Conservation (phyloP, 2,888 invertebrate genomes). For the Melanostoma mellinum region DNA sequence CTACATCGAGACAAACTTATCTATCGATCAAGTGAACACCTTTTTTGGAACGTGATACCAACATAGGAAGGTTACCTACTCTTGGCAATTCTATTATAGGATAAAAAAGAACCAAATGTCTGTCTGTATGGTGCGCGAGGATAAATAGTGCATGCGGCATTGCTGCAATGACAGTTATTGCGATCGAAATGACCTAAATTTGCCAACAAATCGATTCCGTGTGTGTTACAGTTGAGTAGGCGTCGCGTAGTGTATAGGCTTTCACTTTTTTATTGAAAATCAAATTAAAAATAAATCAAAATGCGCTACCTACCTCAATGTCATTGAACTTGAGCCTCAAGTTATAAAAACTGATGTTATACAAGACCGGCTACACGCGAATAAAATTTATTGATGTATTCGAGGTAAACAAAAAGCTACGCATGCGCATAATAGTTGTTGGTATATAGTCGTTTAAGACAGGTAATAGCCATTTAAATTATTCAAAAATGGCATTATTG, state of each 20-base stretch:
- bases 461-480: neutral
- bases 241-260: constrained; percentile 15
- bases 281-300: neutral
- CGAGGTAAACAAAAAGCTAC: constrained; percentile 26
- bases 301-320: constrained; percentile 24
- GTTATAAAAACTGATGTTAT: neutral
- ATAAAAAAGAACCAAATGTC: constrained; percentile 25
- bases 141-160: constrained; percentile 54
- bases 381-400: neutral
- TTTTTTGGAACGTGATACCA: constrained; percentile 48
- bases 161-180: constrained; percentile 19
- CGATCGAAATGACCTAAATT: constrained; percentile 61
- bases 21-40: constrained; percentile 48
- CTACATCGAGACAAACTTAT: constrained; percentile 13
- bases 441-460: neutral
- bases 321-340: constrained; percentile 54
- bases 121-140: no score
- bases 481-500: neutral
- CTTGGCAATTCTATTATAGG: constrained; percentile 41
- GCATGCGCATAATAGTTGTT: constrained; percentile 32
- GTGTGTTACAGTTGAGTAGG: no score
- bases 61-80: constrained; percentile 6
- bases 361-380: neutral
- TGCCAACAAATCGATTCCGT: constrained; percentile 24
- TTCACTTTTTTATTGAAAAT: constrained; percentile 47